Percentiles rank a stretch among this genome's conserved stretches.
Conservation (phyloP, 1,140 invertebrate genomes). For the Eumaeus atala region DNA sequence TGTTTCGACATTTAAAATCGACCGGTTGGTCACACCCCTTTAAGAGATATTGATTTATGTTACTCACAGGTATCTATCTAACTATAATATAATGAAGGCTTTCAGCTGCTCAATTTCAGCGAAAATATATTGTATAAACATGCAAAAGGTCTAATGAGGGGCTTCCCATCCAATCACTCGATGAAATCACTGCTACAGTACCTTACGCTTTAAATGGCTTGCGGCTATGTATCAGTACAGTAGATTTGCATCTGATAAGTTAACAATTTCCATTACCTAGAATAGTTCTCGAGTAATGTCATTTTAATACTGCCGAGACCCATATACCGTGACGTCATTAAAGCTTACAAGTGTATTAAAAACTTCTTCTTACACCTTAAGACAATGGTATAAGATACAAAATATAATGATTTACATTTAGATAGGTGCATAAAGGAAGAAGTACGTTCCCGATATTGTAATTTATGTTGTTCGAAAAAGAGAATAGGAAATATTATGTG, state of each 20-base stretch:
- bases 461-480: conserved; percentile 31
- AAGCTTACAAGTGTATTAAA: conserved; percentile 17
- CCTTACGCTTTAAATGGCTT: too few relatives aligned
- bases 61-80: too few relatives aligned
- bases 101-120: too few relatives aligned
- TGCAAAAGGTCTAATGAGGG: too few relatives aligned
- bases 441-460: conserved; percentile 27
- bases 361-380: conserved; percentile 1
- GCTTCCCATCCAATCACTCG: too few relatives aligned
- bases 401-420: conserved; percentile 2
- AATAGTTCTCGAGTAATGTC: conserved; percentile 36
- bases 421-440: conserved; percentile 13
- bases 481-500: conserved; percentile 27
- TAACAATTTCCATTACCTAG: conserved; percentile 7
- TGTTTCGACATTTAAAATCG: too few relatives aligned
- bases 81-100: too few relatives aligned
- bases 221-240: neutral
- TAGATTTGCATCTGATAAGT: conserved; percentile 9
- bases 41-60: too few relatives aligned
- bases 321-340: conserved; percentile 51
- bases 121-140: too few relatives aligned
- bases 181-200: too few relatives aligned
- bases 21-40: too few relatives aligned
- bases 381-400: neutral
- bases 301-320: conserved; percentile 46